Conservation (phyloP, 2,888 invertebrate genomes). For the Deilephila elpenor region DNA sequence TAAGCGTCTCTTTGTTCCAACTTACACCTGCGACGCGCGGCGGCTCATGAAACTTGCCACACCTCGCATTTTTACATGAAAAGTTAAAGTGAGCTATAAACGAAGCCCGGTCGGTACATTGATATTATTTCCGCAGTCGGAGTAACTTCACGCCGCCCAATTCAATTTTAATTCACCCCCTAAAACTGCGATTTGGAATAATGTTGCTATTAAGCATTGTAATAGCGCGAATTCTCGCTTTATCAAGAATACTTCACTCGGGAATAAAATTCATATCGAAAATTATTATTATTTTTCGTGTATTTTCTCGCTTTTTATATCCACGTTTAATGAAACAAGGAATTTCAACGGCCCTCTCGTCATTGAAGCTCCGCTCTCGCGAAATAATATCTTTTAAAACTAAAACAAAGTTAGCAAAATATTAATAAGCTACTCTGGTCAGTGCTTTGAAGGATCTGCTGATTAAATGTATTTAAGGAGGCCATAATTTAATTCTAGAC, state of each 20-base stretch:
- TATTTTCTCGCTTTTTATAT: not conserved
- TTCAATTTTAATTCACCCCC: slow-evolving; percentile 3
- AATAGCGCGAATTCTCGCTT: not conserved
- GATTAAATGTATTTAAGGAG: not conserved
- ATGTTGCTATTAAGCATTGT: not conserved
- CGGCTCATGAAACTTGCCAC: not conserved
- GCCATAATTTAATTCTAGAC: not conserved
- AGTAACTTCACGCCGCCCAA: not conserved
- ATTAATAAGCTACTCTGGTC: not conserved
- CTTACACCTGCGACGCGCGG: not conserved
- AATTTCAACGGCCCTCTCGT: not conserved
- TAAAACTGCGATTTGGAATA: slow-evolving; percentile 7
- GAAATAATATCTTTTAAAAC: slow-evolving; percentile 3
- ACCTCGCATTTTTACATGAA: not conserved
- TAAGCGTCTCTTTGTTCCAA: slow-evolving; percentile 7
- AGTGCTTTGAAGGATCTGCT: not conserved
- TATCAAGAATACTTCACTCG: not conserved
- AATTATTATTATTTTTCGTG: not conserved
- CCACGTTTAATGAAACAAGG: too few species aligned
- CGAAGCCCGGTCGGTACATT: not conserved
- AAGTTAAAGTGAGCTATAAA: not conserved
- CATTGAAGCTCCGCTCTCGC: not conserved
- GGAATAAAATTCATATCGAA: not conserved
- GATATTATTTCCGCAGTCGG: not conserved
- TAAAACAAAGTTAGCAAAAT: not conserved